These are phyloP conservation scores for Atta texana DNA, from an alignment of 1,140 invertebrate genomes.

Conservation along the genomic window DNA sequence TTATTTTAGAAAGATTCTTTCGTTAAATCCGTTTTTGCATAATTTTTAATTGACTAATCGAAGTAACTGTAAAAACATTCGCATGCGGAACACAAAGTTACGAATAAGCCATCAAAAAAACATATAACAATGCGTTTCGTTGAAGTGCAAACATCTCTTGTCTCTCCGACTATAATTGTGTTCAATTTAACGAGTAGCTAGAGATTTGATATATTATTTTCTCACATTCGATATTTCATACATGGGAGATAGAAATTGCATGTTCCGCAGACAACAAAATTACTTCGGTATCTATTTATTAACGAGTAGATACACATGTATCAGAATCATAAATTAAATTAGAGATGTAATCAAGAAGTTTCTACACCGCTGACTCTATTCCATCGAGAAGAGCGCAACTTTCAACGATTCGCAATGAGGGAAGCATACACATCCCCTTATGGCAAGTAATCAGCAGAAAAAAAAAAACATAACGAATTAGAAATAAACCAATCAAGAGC, in stretches of 20 bases:
- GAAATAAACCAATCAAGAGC: neutral
- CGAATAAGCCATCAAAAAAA: conserved; percentile 20
- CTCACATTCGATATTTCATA: conserved; percentile 46
- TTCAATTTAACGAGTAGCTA: conserved; percentile 44
- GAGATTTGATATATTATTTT: neutral
- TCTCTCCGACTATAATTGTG: conserved; percentile 7
- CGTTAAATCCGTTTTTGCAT: neutral
- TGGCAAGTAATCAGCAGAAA: conserved; percentile 5
- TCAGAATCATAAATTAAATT: conserved; percentile 28
- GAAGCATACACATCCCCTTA: conserved; percentile 18
- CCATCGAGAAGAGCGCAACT: neutral
- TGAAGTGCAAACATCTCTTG: conserved; percentile 16
- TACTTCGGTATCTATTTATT: conserved; percentile 25
- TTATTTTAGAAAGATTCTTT: neutral
- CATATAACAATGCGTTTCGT: conserved; percentile 15
- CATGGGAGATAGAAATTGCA: conserved; percentile 30
- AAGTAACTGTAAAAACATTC: neutral
- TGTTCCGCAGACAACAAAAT: conserved; percentile 31
- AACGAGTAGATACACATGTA: conserved; percentile 31
- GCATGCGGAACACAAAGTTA: neutral
- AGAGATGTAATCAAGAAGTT: conserved; percentile 48
- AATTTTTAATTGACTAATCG: neutral
- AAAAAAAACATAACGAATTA: neutral
- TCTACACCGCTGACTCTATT: conserved; percentile 1
- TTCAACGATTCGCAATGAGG: conserved; percentile 19